Evolutionary conservation across 2,797 vertebrate species (phyloP), one percentile per base, ranked within the genome.

Genomic region (Urosaurus nigricauda): DNA sequence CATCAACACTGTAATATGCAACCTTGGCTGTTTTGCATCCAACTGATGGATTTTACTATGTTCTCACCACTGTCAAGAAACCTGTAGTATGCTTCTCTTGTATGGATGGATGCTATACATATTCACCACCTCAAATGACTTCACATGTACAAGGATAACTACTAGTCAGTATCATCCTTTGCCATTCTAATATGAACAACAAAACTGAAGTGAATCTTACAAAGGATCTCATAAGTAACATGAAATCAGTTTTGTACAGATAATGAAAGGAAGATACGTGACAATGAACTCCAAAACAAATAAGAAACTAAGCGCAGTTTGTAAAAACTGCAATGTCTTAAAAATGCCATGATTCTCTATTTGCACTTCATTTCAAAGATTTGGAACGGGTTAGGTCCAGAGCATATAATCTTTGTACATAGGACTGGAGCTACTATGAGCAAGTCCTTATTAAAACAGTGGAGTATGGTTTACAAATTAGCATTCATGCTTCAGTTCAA

Each of bases 351-450:
- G 29, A 29, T 56, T 47, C 29, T 26, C 51, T 12, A 43, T 60
- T 60, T 81, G n/a, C 12, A 16, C 47, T 87, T 13, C 29, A 32
- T 87, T 68, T 86, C 77, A 86, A 63, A 71, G 24, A 71, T 83
- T 19, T 51, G 14, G 21, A 81, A 51, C 26, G 68, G 17, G 7
- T 6, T n/a, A 73, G 40, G 2, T 6, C 51, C 47, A 51, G 7
- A n/a, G 63, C n/a, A n/a, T 51, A 32, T 12, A 47, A 56, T 60
- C 13, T 17, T 71, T 70, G 32, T 47, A 75, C 8, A 75, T 40
- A 17, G 4, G 43, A 73, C 13, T 84, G 51, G 24, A 40, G 51
- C 12, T 24, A 74, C 70, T 71, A 5, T 12, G 14, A 43, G 6
- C 26, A 86, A 17, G 32, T 35, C 11, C 32, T 4, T 79, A 79